These are phyloP conservation scores for Malurus splendens DNA, from an alignment of 2,797 vertebrate species.

Conservation along the genomic window DNA sequence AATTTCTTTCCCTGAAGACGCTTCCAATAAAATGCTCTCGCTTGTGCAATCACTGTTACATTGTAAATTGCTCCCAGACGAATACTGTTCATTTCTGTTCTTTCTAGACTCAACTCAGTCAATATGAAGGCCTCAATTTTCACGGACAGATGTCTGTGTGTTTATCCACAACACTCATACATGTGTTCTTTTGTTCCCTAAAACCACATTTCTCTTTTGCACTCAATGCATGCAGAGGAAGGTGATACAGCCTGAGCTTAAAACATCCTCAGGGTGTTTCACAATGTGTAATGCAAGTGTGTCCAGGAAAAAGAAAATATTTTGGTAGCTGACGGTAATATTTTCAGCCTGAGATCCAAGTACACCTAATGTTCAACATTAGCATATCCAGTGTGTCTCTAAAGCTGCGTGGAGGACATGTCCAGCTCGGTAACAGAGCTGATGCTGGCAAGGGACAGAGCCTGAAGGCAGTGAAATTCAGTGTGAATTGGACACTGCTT, in stretches of 20 bases:
- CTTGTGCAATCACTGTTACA: not conserved
- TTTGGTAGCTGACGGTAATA: not conserved
- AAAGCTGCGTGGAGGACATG: not conserved
- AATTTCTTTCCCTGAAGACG: not conserved
- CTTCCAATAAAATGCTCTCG: not conserved
- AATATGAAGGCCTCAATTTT: not conserved
- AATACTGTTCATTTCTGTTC: not conserved
- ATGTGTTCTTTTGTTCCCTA: not conserved
- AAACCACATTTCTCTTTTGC: not conserved
- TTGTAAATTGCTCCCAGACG: fast-evolving
- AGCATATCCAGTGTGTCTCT: not conserved
- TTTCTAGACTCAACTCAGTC: not conserved
- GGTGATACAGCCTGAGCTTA: not conserved
- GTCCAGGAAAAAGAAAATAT: not conserved
- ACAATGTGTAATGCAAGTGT: not conserved
- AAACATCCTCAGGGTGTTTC: not conserved
- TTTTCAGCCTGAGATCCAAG: not conserved
- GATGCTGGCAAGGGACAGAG: not conserved
- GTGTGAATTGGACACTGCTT: not conserved
- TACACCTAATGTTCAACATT: not conserved
- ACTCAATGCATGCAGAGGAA: not conserved
- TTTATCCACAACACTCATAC: not conserved
- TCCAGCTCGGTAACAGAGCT: not conserved
- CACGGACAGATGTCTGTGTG: not conserved
- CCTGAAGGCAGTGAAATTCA: not conserved